Conservation (phyloP, 1,140 invertebrate genomes). For the Drosophila orena region DNA sequence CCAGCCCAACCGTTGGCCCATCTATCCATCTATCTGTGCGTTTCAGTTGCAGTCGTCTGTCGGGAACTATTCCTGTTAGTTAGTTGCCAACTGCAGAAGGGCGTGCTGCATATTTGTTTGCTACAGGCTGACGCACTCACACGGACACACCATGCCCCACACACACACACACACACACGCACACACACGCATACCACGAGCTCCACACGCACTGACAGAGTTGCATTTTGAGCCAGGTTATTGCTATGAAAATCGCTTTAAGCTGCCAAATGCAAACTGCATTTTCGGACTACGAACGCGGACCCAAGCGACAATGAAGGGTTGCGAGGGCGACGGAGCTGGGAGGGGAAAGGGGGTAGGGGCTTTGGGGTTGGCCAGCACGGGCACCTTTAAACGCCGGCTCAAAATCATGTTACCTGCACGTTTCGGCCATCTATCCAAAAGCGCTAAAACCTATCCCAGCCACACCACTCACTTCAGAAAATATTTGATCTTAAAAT, state of each 20-base stretch:
- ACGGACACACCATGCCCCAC: background rate
- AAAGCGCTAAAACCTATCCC: slow-evolving; percentile 31
- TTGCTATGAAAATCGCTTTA: slow-evolving; percentile 82
- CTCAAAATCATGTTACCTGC: slow-evolving; percentile 78
- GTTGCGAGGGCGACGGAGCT: background rate
- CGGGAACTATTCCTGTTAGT: slow-evolving; percentile 56
- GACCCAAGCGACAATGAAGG: background rate
- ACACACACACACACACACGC: background rate
- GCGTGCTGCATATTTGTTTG: slow-evolving; percentile 52
- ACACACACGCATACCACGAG: background rate
- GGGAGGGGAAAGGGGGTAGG: background rate
- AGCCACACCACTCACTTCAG: slow-evolving; percentile 3
- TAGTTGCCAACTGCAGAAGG: slow-evolving; percentile 68
- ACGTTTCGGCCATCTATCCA: slow-evolving; percentile 69
- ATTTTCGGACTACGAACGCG: slow-evolving; percentile 54
- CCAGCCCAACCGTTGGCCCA: slow-evolving; percentile 23
- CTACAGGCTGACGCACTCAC: slow-evolving; percentile 41
- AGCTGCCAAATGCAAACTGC: slow-evolving; percentile 75
- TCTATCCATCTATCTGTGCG: slow-evolving; percentile 28
- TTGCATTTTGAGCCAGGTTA: slow-evolving; percentile 67
- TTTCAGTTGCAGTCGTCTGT: slow-evolving; percentile 38
- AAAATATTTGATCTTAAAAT: background rate
- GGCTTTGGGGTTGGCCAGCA: background rate
- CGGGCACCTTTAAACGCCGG: slow-evolving; percentile 56
- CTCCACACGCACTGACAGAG: slow-evolving; percentile 37